Base-by-base conservation (phyloP, 1,140 invertebrate genomes). In the Adelges cooleyi region DNA sequence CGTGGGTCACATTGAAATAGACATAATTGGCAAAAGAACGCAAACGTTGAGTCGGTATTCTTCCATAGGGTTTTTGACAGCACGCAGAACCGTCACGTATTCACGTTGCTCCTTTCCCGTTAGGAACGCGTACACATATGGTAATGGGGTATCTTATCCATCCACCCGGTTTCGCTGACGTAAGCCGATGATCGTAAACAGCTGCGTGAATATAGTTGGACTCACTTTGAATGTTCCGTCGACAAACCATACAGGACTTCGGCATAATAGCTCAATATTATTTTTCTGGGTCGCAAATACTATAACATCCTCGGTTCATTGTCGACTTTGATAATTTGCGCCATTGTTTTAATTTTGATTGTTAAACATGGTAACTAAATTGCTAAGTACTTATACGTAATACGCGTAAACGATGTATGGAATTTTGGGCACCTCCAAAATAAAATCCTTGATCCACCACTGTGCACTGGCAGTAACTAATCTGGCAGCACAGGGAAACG, bases 141-240 rank as follows among this genome's bases (percentile, higher is more conserved):
- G 44, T n/a, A 48, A 22, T 48, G 29, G 29, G 11, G 29, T 33
- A 33, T 33, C 29, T 33, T 33, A 5, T 11, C 11, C 11, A 33
- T 33, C 15, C n/a, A 48, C 15, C n/a, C 44, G 20, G 20, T 48
- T 48, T 48, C 44, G n/a, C 20, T 48, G 44, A 48, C n/a, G 15
- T 22, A 52, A 22, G 15, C 50, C 6, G 15, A 52, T 22, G 20
- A 52, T 29, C 15, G 50, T 52, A 22, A 52, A 52, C 9, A 52
- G 25, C 50, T 52, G 50, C 5, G 50, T 52, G 25, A 52, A 52
- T 17, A 52, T 52, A 23, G 50, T 52, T n/a, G 50, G 50, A 29
- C 20, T 25, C 11, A 52, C 50, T n/a, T 52, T 52, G 20, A 52
- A 52, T 17, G 50, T 22, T 48, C 15, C 44, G n/a, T 48, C 44